Base-by-base conservation (phyloP, 2,113 vertebrate species). In the Arenaria interpres region DNA sequence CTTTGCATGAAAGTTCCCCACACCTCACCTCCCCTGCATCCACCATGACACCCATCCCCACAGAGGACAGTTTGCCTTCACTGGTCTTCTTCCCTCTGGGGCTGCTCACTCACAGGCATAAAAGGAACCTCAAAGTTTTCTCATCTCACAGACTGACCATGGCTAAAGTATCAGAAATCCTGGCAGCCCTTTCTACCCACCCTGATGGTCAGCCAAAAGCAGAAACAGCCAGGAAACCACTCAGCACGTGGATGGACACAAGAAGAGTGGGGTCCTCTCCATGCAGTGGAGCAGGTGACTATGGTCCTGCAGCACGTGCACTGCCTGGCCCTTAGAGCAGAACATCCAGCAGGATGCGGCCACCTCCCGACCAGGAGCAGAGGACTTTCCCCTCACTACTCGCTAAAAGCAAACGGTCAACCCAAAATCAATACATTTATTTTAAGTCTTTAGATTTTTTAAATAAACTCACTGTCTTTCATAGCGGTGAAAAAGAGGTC, bases 241-340 rank as follows among this genome's bases (percentile, higher is more conserved):
- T 32, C 0, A 5, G 71, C 33, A 78, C n/a, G 23, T 3, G 7
- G 60, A 62, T 10, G 27, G 74, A 14, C 32, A 24, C 8, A 25
- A 37, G 57, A 21, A 30, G 25, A 56, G 22, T 0, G 0, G 4
- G 23, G 18, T 78, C 13, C 7, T 46, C 20, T 69, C 35, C 5
- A 1, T 35, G 50, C 2, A 2, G 24, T 12, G 73, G n/a, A 41
- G 63, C 21, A 19, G 41, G 17, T 23, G 8, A 5, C 18, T 0
- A 0, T 5, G 2, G 39, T 23, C 23, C 45, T 39, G 48, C 2
- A 2, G 10, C 16, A 21, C 1, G 4, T 45, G 27, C 8, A 0
- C 33, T 57, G 35, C 25, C 23, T 46, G 22, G 35, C 25, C 35
- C 37, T 22, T 39, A 20, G 30, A 72, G 43, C 39, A 57, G 41